Evolutionary conservation across 2,888 invertebrate species (phyloP).

Genomic region (Caenorhabditis sinica): DNA sequence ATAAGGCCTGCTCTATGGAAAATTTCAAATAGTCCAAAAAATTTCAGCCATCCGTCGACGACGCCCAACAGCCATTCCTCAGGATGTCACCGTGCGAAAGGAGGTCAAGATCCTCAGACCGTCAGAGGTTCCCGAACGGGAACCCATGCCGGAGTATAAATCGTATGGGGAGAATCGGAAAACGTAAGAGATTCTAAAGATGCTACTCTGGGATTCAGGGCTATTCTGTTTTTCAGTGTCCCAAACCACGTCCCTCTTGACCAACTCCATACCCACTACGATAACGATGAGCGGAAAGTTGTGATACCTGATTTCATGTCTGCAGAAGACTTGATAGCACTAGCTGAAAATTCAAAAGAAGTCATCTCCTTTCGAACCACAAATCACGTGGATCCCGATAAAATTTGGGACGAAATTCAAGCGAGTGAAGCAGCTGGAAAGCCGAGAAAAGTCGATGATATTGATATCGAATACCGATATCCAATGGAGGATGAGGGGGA

Average conservation of each 20-base stretch:
- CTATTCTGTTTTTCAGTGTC: neutral
- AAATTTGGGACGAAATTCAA: neutral
- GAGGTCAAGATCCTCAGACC: conserved; percentile 28
- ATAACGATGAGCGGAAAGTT: conserved; percentile 1
- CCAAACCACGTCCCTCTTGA: conserved; percentile 33
- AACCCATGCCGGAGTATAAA: conserved; percentile 43
- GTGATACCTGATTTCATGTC: neutral
- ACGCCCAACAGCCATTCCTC: conserved; percentile 28
- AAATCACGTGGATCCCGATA: conserved; percentile 42
- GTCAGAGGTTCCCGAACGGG: conserved; percentile 45
- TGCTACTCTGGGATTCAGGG: too few relatives aligned
- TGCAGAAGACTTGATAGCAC: neutral
- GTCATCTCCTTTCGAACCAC: conserved; percentile 30
- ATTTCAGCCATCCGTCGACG: conserved; percentile 37
- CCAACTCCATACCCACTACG: neutral
- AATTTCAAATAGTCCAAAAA: neutral
- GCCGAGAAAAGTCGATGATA: neutral
- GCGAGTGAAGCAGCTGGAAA: conserved; percentile 1
- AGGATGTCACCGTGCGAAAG: conserved; percentile 3
- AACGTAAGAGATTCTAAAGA: conserved; percentile 15
- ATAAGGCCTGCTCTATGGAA: neutral
- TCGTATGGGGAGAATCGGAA: conserved; percentile 13
- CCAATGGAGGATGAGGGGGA: neutral
- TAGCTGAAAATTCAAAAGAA: neutral
- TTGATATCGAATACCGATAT: neutral